A percentile compares a stretch with the other conserved stretches of the same genome.
phyloP scores from a whole-genome alignment of 2,888 invertebrate species.

The Gortyna flavago region DNA sequence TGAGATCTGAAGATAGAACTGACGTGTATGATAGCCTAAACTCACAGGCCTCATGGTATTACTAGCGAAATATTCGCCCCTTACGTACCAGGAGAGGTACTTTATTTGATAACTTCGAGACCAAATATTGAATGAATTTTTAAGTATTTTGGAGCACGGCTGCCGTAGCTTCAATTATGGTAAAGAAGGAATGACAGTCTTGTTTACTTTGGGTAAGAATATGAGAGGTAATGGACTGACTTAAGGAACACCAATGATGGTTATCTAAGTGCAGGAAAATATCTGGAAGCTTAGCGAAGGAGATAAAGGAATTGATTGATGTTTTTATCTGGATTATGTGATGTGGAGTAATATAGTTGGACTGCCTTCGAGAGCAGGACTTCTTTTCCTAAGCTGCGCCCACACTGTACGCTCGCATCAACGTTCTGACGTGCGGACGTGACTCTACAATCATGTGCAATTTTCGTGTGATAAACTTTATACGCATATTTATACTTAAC shows the following conservation, averaged over 20 bases:
- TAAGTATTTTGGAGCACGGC: conserved; percentile 8
- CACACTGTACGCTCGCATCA: not conserved
- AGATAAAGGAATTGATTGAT: conserved; percentile 26
- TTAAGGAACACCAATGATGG: not conserved
- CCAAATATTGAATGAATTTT: conserved; percentile 26
- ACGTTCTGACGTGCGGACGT: conserved; percentile 3
- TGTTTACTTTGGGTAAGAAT: conserved; percentile 1
- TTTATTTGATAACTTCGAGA: conserved; percentile 13
- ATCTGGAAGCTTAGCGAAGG: conserved; percentile 29
- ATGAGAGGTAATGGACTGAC: conserved; percentile 27
- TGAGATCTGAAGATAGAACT: not conserved
- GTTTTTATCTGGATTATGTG: not conserved
- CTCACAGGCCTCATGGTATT: not conserved
- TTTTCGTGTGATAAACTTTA: conserved; percentile 49
- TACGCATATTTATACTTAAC: conserved; percentile 15
- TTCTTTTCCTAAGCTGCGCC: conserved; percentile 14
- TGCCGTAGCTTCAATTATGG: not conserved
- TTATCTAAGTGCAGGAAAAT: not conserved
- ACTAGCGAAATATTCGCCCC: not conserved
- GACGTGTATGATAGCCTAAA: not conserved
- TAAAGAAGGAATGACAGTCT: conserved; percentile 2
- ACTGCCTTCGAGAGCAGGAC: conserved; percentile 20
- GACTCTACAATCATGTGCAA: conserved; percentile 50
- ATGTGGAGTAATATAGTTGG: not conserved
- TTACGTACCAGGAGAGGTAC: not conserved